Conservation (phyloP, 2,113 vertebrate genomes). For the Aix galericulata region DNA sequence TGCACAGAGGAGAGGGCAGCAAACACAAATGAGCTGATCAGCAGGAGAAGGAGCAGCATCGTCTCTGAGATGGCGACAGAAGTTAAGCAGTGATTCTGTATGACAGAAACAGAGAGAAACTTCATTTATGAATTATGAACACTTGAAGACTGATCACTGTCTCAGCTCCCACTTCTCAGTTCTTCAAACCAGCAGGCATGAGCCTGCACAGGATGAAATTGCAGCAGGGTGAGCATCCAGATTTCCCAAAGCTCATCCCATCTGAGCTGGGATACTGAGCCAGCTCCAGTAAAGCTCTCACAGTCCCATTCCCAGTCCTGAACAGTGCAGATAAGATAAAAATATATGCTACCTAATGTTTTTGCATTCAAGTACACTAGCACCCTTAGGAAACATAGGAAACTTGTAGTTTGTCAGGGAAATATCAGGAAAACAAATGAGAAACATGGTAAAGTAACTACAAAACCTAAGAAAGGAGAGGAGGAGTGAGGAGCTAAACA, state of each 20-base stretch:
- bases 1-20: not conserved
- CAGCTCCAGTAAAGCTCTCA: not conserved
- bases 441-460: not conserved
- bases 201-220: not conserved
- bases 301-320: not conserved
- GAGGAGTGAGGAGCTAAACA: not conserved
- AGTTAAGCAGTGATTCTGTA: not conserved
- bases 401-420: not conserved
- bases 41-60: not conserved
- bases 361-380: not conserved
- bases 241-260: not conserved
- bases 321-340: not conserved
- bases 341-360: not conserved
- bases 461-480: not conserved
- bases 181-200: not conserved
- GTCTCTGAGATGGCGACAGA: not conserved
- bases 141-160: not conserved
- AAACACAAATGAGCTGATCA: not conserved
- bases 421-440: not conserved
- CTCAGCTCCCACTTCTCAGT: not conserved
- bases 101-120: not conserved
- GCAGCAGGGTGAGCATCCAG: not conserved
- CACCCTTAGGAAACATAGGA: not conserved
- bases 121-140: not conserved
- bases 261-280: accelerated